phyloP scores from a whole-genome alignment of 1,140 invertebrate species.

The Leptonema lineaticorne region DNA sequence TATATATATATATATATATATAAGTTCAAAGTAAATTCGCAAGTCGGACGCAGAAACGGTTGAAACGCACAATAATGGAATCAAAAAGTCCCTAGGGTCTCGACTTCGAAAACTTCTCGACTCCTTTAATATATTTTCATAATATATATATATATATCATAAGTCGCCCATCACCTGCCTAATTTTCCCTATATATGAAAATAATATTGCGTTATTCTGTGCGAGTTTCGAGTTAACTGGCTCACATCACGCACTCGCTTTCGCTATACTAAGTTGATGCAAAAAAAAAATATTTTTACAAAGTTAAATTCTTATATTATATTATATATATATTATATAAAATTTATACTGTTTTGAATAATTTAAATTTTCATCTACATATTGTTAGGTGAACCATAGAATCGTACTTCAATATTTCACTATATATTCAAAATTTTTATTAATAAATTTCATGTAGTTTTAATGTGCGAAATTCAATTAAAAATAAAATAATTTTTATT shows the following conservation, averaged over 20 bases:
- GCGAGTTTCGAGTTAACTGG: constrained; percentile 9
- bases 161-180: neutral
- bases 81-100: constrained; percentile 2
- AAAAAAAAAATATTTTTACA: too few relatives aligned
- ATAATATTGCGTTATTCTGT: constrained; percentile 8
- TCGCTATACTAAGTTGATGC: neutral
- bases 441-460: too few relatives aligned
- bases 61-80: constrained; percentile 1
- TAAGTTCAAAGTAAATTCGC: neutral
- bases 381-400: too few relatives aligned
- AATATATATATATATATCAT: constrained; percentile 8
- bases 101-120: neutral
- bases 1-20: too few relatives aligned
- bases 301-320: too few relatives aligned
- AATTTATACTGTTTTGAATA: too few relatives aligned
- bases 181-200: constrained; percentile 3
- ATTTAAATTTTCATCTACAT: too few relatives aligned
- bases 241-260: neutral
- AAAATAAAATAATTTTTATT: too few relatives aligned
- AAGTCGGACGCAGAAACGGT: neutral
- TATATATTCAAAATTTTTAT: too few relatives aligned
- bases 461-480: too few relatives aligned
- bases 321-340: too few relatives aligned
- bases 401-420: too few relatives aligned
- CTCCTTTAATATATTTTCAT: neutral